Conservation (phyloP, 2,888 invertebrate genomes). For the Eupithecia inturbata region DNA sequence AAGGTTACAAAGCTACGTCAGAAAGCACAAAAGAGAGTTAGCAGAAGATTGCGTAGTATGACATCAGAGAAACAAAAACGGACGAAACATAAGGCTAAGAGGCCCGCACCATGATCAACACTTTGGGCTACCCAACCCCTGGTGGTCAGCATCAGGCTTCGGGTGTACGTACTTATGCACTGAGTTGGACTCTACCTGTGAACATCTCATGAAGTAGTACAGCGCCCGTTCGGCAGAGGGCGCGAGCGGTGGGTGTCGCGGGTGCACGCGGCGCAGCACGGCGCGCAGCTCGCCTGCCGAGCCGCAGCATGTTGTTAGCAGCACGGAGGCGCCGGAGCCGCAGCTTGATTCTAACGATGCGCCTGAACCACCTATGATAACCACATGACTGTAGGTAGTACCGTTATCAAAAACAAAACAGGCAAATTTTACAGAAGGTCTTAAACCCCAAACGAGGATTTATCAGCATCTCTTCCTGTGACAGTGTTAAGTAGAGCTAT, state of each 20-base stretch:
- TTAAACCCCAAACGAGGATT: background rate
- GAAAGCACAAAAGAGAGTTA: background rate
- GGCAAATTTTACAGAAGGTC: background rate
- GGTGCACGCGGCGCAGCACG: constrained; percentile 86
- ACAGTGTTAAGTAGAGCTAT: background rate
- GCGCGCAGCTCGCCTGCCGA: constrained; percentile 91
- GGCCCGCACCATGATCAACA: too few relatives aligned
- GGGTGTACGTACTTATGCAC: background rate
- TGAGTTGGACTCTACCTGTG: constrained; percentile 83
- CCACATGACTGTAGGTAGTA: background rate
- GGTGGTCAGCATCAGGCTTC: too few relatives aligned
- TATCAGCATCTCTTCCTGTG: too few relatives aligned
- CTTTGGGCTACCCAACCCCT: too few relatives aligned
- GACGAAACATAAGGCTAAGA: too few relatives aligned
- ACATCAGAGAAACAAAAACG: too few relatives aligned
- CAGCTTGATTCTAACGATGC: constrained; percentile 54
- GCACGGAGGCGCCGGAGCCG: constrained; percentile 68
- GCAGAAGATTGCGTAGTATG: too few relatives aligned
- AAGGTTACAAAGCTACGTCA: background rate
- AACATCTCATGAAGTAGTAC: constrained; percentile 96
- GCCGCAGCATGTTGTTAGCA: constrained; percentile 95
- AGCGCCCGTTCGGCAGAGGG: constrained; percentile 90
- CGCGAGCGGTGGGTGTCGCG: constrained; percentile 83
- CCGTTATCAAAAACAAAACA: background rate
- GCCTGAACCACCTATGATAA: constrained; percentile 55